Conservation (phyloP, 2,888 invertebrate genomes). For the Seladonia tumulorum region DNA sequence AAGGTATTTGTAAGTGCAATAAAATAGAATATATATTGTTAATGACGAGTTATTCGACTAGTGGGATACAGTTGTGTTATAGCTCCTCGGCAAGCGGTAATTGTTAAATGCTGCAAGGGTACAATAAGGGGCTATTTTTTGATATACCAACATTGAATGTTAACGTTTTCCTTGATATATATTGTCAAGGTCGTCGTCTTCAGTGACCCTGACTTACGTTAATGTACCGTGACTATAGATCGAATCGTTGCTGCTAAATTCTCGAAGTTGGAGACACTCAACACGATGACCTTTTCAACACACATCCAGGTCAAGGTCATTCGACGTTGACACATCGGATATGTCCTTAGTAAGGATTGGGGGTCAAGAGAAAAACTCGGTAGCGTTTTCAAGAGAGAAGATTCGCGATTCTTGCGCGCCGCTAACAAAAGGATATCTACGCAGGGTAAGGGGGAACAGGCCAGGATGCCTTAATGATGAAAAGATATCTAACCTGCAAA, state of each 20-base stretch:
- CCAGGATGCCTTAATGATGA: conserved; percentile 68
- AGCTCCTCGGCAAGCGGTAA: not conserved
- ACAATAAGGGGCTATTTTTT: not conserved
- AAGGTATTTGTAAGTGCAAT: not conserved
- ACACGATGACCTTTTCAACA: not conserved
- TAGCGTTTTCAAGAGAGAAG: conserved; percentile 14
- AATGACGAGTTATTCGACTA: not conserved
- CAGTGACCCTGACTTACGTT: not conserved
- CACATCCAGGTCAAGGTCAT: not conserved
- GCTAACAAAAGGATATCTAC: conserved; percentile 81
- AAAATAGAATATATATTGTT: not conserved
- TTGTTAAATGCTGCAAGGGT: conserved; percentile 17
- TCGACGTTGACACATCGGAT: not conserved
- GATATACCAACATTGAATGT: not conserved
- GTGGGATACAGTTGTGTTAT: not conserved
- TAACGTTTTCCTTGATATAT: not conserved
- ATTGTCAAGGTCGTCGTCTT: not conserved
- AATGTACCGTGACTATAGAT: not conserved
- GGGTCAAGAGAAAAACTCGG: not conserved
- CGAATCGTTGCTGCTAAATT: not conserved
- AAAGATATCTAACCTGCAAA: conserved; percentile 82
- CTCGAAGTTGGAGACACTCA: not conserved
- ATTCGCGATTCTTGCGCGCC: conserved; percentile 75
- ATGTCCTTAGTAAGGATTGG: not conserved
- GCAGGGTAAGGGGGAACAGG: conserved; percentile 79